Evolutionary conservation across 2,888 invertebrate genomes (phyloP).

Genomic region (Amphimallon solstitiale): DNA sequence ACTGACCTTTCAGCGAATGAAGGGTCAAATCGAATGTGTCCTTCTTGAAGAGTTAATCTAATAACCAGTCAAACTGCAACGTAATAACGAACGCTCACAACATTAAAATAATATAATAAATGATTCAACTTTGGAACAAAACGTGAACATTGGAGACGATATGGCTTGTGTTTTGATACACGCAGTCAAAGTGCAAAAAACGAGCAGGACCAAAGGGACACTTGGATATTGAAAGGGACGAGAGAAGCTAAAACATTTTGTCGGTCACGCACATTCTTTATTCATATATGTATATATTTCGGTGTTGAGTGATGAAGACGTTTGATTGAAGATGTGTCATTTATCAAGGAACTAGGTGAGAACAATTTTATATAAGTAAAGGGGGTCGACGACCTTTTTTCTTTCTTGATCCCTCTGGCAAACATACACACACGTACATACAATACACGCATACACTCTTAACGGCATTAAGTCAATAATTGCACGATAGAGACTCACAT

Average conservation of each 20-base stretch:
- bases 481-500: constrained; percentile 25
- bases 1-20: constrained; percentile 54
- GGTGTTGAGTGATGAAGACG: constrained; percentile 50
- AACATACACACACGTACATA: constrained; percentile 6
- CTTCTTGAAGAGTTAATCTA: constrained; percentile 56
- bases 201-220: constrained; percentile 42
- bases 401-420: constrained; percentile 7
- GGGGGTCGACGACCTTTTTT: constrained; percentile 42
- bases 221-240: constrained; percentile 52
- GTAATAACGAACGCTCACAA: constrained; percentile 55
- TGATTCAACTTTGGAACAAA: constrained; percentile 48
- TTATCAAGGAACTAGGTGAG: constrained; percentile 56
- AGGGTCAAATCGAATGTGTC: constrained; percentile 57
- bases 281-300: constrained; percentile 50
- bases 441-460: constrained; percentile 26
- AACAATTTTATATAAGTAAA: constrained; percentile 39
- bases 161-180: constrained; percentile 34
- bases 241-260: constrained; percentile 25
- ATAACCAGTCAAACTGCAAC: constrained; percentile 56
- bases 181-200: constrained; percentile 35
- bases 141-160: too few relatives aligned
- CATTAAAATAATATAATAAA: constrained; percentile 59
- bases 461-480: constrained; percentile 38
- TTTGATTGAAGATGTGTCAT: constrained; percentile 55
- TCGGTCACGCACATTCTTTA: constrained; percentile 52